Evolutionary conservation across 2,113 vertebrate species (phyloP).

Genomic region (Cinclus cinclus): DNA sequence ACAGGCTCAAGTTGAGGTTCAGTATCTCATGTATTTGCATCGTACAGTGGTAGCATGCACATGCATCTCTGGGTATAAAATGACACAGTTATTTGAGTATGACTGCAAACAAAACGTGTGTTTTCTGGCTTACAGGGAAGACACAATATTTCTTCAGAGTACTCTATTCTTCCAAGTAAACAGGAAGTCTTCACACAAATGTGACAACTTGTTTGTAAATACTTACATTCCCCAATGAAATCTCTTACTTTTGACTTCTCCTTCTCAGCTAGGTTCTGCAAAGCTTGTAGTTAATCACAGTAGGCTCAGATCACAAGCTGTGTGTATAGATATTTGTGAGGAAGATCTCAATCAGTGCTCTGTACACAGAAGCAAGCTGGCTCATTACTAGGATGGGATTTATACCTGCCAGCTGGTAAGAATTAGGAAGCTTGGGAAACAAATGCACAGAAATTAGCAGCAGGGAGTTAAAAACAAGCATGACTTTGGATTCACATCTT

Average conservation of each 20-base stretch:
- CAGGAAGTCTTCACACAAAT: not conserved
- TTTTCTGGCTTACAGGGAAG: not conserved
- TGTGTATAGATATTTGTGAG: not conserved
- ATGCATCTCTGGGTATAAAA: not conserved
- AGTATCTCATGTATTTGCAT: not conserved
- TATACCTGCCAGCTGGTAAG: conserved; percentile 48
- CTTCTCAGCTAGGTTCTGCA: not conserved
- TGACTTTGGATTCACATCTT: conserved; percentile 3
- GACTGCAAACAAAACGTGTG: not conserved
- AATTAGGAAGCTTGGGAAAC: conserved; percentile 46
- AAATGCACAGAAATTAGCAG: conserved; percentile 36
- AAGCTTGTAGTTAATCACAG: not conserved
- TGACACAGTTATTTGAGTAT: not conserved
- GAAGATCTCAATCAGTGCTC: conserved; percentile 38
- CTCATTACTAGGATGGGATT: conserved; percentile 10
- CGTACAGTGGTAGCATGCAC: not conserved
- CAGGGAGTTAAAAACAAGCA: not conserved
- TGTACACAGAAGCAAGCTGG: not conserved
- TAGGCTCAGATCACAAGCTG: not conserved
- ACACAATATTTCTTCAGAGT: not conserved
- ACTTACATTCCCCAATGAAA: not conserved
- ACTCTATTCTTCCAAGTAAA: not conserved
- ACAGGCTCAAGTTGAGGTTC: not conserved
- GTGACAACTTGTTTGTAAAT: not conserved
- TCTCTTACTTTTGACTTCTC: not conserved